These are phyloP conservation scores for Butorides virescens DNA, from an alignment of 2,113 vertebrate genomes.

Conservation along the genomic window DNA sequence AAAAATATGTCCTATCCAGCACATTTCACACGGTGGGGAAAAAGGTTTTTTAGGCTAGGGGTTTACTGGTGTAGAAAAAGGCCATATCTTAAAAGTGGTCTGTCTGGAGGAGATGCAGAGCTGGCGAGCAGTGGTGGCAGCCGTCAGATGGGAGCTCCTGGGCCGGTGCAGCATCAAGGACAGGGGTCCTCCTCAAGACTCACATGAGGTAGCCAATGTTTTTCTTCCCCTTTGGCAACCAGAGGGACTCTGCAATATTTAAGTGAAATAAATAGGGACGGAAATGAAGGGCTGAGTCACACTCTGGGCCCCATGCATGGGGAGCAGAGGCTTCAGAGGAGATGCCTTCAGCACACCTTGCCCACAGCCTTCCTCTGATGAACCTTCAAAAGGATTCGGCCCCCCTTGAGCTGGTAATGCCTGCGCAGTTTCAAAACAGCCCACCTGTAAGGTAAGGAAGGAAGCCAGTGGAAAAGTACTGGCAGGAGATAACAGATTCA, in stretches of 20 bases:
- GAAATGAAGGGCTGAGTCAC: not conserved
- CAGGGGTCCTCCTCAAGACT: not conserved
- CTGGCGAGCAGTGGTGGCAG: not conserved
- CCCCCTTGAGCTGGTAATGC: not conserved
- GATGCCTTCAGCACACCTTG: not conserved
- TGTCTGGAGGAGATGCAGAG: not conserved
- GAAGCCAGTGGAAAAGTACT: not conserved
- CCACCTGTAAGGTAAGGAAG: not conserved
- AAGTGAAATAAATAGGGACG: not conserved
- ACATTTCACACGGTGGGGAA: not conserved
- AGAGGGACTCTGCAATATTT: not conserved
- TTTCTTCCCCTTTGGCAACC: not conserved
- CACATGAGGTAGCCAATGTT: not conserved
- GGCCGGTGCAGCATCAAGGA: not conserved
- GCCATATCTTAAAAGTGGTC: rapidly evolving
- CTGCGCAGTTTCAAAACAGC: not conserved
- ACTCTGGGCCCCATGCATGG: rapidly evolving
- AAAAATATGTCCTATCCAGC: not conserved
- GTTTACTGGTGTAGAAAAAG: not conserved
- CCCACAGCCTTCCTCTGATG: not conserved
- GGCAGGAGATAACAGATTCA: not conserved
- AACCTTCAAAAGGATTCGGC: not conserved
- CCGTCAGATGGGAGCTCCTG: not conserved
- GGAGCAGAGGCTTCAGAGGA: not conserved
- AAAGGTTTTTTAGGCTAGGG: not conserved